Conservation (phyloP, 2,113 vertebrate species). For the Gadus chalcogrammus region DNA sequence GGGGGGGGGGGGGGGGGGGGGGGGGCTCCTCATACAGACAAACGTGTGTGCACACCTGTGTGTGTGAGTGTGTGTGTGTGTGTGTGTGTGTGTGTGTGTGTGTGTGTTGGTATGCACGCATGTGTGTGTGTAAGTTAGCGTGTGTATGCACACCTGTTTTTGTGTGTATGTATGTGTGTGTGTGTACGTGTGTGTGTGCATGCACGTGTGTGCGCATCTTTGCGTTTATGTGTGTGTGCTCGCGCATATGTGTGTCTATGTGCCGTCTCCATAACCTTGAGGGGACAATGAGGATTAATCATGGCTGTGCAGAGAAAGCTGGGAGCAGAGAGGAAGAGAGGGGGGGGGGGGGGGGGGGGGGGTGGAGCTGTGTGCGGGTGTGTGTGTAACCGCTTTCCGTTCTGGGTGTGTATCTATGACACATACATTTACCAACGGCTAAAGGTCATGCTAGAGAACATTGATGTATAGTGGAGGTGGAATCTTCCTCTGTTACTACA, state of each 20-base stretch:
- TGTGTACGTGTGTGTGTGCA: no score
- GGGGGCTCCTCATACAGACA: conserved; percentile 54
- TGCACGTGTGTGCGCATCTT: no score
- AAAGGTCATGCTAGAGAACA: no score
- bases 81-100: conserved; percentile 1
- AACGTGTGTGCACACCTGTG: conserved; percentile 24
- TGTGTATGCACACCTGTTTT: no score
- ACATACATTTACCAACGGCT: no score
- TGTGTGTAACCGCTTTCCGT: background rate
- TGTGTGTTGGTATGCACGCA: background rate
- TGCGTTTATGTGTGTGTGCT: no score
- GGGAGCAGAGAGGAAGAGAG: conserved; percentile 48
- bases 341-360: conserved; percentile 19
- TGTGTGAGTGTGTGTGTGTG: conserved; percentile 18
- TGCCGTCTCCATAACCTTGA: conserved; percentile 60
- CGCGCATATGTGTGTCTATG: no score
- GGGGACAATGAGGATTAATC: conserved; percentile 73
- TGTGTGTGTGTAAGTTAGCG: background rate
- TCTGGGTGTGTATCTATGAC: conserved; percentile 1
- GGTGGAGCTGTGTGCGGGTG: background rate
- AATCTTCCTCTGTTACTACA: no score
- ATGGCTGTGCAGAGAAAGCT: conserved; percentile 53
- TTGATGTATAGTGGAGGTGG: no score
- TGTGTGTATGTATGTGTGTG: no score
- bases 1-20: conserved; percentile 38